Conservation (phyloP, 1,140 invertebrate species). For the Plutomurus gul region DNA sequence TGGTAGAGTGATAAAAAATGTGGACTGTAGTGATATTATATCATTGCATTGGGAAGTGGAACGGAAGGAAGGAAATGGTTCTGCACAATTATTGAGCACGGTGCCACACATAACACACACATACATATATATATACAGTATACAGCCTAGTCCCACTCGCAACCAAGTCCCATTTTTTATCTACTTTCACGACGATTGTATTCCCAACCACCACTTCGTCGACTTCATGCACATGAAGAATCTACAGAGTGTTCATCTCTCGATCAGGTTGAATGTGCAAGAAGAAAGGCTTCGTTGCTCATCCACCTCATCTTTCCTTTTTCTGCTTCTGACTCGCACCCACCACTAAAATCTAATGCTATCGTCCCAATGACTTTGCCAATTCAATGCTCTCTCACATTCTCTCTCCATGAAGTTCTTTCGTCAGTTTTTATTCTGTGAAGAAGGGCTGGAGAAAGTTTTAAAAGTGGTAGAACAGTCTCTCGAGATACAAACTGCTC, state of each 20-base stretch:
- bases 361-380: neutral
- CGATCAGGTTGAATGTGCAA: neutral
- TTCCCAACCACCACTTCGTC: neutral
- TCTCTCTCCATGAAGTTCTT: neutral
- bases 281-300: slow-evolving; percentile 1
- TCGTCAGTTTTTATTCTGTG: neutral
- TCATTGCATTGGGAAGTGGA: neutral
- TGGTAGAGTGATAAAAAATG: neutral
- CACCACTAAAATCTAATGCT: too few relatives aligned
- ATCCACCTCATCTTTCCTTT: neutral
- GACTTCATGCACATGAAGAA: neutral
- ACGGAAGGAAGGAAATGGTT: neutral
- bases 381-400: neutral
- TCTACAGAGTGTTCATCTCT: neutral
- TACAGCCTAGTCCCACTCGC: neutral
- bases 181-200: neutral
- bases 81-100: neutral
- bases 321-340: too few relatives aligned
- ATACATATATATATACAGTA: too few relatives aligned
- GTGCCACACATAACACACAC: neutral
- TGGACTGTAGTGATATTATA: neutral
- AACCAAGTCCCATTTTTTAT: neutral
- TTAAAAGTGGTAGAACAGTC: too few relatives aligned
- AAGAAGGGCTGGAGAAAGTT: neutral
- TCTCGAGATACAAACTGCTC: too few relatives aligned